A percentile compares a stretch with the other conserved stretches of the same genome.
Evolutionary conservation across 1,140 invertebrate species (phyloP).

Genomic region (Coptotermes formosanus): DNA sequence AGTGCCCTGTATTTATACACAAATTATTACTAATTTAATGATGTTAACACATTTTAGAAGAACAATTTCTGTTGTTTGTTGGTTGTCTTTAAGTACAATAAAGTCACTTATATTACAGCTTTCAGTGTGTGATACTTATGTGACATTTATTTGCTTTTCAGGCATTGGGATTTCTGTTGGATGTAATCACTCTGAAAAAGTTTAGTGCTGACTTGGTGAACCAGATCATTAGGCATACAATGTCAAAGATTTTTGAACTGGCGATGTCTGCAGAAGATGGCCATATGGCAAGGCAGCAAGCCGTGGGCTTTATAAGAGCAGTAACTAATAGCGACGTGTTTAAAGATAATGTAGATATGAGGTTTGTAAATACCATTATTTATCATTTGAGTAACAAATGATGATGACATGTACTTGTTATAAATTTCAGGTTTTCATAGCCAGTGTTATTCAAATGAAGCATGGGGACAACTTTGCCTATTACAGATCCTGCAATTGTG

Average conservation of each 20-base stretch:
- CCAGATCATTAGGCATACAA: not conserved
- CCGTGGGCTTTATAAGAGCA: not conserved
- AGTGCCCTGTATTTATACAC: no score
- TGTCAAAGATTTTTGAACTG: not conserved
- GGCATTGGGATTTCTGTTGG: not conserved
- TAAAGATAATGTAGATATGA: not conserved
- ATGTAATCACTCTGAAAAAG: not conserved
- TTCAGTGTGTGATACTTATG: no score
- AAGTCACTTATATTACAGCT: no score
- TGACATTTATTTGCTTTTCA: not conserved
- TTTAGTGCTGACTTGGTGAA: not conserved
- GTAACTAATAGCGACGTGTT: not conserved
- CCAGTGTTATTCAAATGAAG: no score
- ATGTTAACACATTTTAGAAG: no score
- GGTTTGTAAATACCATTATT: not conserved
- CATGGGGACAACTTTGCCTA: no score
- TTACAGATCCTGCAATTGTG: no score
- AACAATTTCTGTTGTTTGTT: no score
- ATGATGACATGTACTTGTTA: not conserved
- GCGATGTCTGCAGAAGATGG: not conserved
- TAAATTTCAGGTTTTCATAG: no score
- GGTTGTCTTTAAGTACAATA: no score
- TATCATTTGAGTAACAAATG: not conserved
- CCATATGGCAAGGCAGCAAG: not conserved
- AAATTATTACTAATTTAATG: no score